Evolutionary conservation across 2,113 vertebrate species (phyloP).

Genomic region (Willisornis vidua): DNA sequence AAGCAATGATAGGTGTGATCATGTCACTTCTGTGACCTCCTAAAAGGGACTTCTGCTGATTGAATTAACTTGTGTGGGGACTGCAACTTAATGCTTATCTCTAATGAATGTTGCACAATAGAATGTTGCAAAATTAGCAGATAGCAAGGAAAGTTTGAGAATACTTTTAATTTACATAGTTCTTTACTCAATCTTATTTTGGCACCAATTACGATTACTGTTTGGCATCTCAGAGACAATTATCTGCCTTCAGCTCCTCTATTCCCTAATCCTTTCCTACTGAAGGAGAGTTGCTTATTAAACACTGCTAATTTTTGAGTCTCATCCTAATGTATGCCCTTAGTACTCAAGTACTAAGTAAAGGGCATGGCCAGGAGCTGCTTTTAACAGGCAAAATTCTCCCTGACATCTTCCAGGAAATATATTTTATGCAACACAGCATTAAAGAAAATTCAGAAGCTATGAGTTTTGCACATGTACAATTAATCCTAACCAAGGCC

Average conservation of each 20-base stretch:
- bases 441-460: background rate
- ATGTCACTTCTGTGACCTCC: background rate
- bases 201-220: background rate
- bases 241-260: background rate
- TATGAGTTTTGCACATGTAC: rapidly evolving
- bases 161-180: background rate
- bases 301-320: background rate
- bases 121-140: background rate
- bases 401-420: background rate
- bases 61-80: background rate
- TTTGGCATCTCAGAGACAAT: background rate
- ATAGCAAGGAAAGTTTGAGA: background rate
- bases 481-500: background rate
- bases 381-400: background rate
- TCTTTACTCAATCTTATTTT: background rate
- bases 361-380: background rate
- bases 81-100: background rate
- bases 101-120: background rate
- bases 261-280: background rate
- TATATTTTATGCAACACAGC: background rate
- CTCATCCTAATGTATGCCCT: background rate
- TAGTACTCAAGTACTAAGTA: background rate
- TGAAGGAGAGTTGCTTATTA: background rate
- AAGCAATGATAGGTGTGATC: background rate
- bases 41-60: background rate